Base-by-base conservation (phyloP, 2,113 vertebrate species). In the Nothobranchius kuhntae region DNA sequence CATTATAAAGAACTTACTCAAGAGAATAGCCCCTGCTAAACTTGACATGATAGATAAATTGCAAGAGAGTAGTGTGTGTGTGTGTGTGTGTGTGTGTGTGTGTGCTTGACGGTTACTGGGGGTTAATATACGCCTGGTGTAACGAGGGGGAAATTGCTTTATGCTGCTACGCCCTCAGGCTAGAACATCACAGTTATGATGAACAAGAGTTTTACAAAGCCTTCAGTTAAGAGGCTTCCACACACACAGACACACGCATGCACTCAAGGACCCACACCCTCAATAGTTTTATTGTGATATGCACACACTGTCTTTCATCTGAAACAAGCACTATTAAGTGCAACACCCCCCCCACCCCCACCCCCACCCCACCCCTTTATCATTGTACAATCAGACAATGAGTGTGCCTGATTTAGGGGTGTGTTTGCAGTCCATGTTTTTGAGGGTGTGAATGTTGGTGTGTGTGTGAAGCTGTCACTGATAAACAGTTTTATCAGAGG, bases 141-240 rank as follows among this genome's bases (percentile, higher is more conserved):
- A 89, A 91, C 77, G 65, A 90, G 76, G 80, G 58, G 77, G 75
- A 90, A 90, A 90, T 89, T 86, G 78, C 87, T 90, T 89, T 81
- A 78, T 78, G 80, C 68, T 13, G 62, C 80, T 73, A 78, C 86
- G 86, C 86, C 86, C 84, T 78, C 65, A 2, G 83, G 88, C 87
- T 71, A 81, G 62, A 85, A 80, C 86, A 86, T 87, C 87, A 85
- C 81, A 68, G 87, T 87, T 87, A 87, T 88, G 81, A 88, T 84
- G 81, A 89, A 87, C 86, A 87, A 81, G 75, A 83, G 68, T 86
- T 85, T 81, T 75, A 86, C 81, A 86, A 87, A 86, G 81, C 73
- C 72, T 79, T 82, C 85, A 74, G 59, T 86, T 82, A 80, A 87
- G 75, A 74, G 68, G 58, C 72, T 81, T 71, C 62, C 76, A 68